Base-by-base conservation (phyloP, 2,888 invertebrate genomes). In the Amiota communis region DNA sequence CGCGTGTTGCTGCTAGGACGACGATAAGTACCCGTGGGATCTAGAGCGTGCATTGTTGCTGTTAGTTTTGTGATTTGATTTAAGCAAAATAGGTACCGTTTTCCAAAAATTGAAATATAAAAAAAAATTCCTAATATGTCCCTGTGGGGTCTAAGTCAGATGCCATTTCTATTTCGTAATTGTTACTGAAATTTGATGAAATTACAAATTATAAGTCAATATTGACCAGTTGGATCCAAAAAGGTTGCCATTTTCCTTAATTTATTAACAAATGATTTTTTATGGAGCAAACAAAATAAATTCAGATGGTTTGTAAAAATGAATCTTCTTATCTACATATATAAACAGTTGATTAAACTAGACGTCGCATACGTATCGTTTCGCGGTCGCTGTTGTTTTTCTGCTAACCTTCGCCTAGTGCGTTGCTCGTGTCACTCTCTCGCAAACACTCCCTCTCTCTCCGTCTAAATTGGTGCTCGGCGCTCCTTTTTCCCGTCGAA, bases 151-250 rank as follows among this genome's bases (percentile, higher is more conserved):
- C 89, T 77, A 89, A 80, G 77, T 87, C 84, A 56, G 85, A 80
- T 71, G 81, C 86, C 89, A 89, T 89, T 77, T 81, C 88, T 48
- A 4, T 71, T 17, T 10, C 23, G 10, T 13, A 23, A 49, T 8
- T 1, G 70, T 10, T 65, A 64, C 11, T 49, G 53, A 17, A 59
- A 47, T 23, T 1, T n/a, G 2, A 49, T 15, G 12, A 53, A 69
- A 53, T 79, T 80, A 36, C 0, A 36, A 36, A 36, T 36, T 36
- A 36, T 6, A 36, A 36, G 36, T 36, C 36, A 89, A 76, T 89
- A 89, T 80, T 90, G 89, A 74, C 89, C 90, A 80, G 90, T 89
- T 73, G 89, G 89, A 84, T 89, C 90, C 80, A 89, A 82, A 79
- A 83, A 84, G 74, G 79, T 77, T 74, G 84, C 87, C 89, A 89